Percentiles rank a stretch among this genome's conserved stretches.
These are phyloP conservation scores for Boulengeromyrus knoepffleri DNA, from an alignment of 2,113 vertebrate species.

Conservation along the genomic window DNA sequence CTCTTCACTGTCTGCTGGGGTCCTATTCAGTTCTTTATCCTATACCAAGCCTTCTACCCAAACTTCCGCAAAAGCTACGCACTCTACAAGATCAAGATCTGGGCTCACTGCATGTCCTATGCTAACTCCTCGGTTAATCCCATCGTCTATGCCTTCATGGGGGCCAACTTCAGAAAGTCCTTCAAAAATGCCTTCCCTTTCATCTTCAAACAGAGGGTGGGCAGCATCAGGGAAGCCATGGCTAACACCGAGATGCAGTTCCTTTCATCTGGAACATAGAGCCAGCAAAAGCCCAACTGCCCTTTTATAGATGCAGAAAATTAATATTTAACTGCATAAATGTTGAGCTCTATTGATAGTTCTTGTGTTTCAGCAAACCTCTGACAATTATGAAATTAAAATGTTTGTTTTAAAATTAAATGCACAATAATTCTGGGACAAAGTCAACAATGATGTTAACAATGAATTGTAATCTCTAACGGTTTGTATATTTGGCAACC, in stretches of 20 bases:
- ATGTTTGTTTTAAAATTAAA: not conserved
- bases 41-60: slow-evolving; percentile 56
- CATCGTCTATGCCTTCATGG: slow-evolving; percentile 61
- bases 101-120: slow-evolving; percentile 66
- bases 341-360: not conserved
- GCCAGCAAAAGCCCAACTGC: not conserved
- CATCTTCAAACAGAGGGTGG: slow-evolving; percentile 38
- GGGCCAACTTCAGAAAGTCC: slow-evolving; percentile 62
- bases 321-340: not conserved
- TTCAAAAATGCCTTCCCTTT: slow-evolving; percentile 57
- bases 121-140: slow-evolving; percentile 61
- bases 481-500: not conserved
- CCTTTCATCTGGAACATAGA: slow-evolving; percentile 55
- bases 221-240: not conserved
- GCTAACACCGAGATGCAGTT: slow-evolving; percentile 54
- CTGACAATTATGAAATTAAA: not conserved
- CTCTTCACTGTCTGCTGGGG: slow-evolving; percentile 66
- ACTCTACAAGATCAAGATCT: slow-evolving; percentile 63
- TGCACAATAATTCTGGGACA: not conserved
- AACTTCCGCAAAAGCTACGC: slow-evolving; percentile 45
- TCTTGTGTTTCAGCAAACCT: not conserved
- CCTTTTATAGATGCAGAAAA: not conserved
- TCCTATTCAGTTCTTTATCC: slow-evolving; percentile 61
- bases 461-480: not conserved
- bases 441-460: not conserved